Conservation (phyloP, 1,140 invertebrate genomes). For the Anoplophora glabripennis region DNA sequence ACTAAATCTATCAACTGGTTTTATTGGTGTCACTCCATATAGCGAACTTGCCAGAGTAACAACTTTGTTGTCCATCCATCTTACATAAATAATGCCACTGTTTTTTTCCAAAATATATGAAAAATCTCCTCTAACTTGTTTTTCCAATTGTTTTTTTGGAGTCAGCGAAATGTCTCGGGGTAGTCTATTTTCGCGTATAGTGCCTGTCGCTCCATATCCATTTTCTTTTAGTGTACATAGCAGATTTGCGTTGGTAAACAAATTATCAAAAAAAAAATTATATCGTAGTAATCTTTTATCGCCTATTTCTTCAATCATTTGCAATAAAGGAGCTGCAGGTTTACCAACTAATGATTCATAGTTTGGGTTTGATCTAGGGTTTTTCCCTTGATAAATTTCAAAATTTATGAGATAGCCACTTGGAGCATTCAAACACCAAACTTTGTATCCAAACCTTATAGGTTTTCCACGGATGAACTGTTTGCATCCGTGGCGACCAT, state of each 20-base stretch:
- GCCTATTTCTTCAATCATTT: slow-evolving; percentile 26
- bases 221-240: slow-evolving; percentile 21
- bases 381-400: slow-evolving; percentile 38
- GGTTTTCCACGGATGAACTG: slow-evolving; percentile 32
- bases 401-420: slow-evolving; percentile 14
- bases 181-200: slow-evolving; percentile 30
- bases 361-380: slow-evolving; percentile 14
- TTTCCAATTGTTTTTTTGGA: slow-evolving; percentile 21
- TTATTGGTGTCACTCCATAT: slow-evolving; percentile 18
- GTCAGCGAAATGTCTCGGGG: slow-evolving; percentile 22
- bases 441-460: slow-evolving; percentile 26
- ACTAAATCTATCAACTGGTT: slow-evolving; percentile 31
- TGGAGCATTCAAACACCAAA: slow-evolving; percentile 18
- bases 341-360: slow-evolving; percentile 32
- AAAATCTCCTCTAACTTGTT: slow-evolving; percentile 15
- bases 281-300: slow-evolving; percentile 15
- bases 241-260: slow-evolving; percentile 25
- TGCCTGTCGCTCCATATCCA: slow-evolving; percentile 26
- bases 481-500: slow-evolving; percentile 31
- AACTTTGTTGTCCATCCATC: slow-evolving; percentile 24
- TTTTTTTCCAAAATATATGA: slow-evolving; percentile 9
- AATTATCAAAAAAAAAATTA: slow-evolving; percentile 32
- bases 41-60: slow-evolving; percentile 33
- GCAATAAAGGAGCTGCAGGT: slow-evolving; percentile 24
- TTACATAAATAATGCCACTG: slow-evolving; percentile 7